Percentiles rank a stretch among this genome's conserved stretches.
Conservation (phyloP, 2,797 vertebrate species). For the Paramormyrops hopkinsi region DNA sequence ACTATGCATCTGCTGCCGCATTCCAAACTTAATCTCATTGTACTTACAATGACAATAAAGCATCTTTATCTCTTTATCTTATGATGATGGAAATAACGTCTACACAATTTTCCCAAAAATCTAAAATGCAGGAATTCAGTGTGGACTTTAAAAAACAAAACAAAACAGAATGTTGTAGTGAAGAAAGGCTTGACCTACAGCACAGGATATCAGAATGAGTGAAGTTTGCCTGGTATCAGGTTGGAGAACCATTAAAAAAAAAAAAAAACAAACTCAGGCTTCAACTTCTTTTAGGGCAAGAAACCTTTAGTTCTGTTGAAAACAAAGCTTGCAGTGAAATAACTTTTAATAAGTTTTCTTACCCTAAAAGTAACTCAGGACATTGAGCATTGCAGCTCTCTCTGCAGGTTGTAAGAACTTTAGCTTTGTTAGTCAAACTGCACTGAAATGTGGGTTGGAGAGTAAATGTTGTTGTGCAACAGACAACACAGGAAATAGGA, state of each 20-base stretch:
- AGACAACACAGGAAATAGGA: too few species aligned
- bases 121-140: too few species aligned
- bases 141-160: too few species aligned
- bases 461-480: too few species aligned
- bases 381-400: background rate
- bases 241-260: background rate
- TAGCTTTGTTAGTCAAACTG: background rate
- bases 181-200: too few species aligned
- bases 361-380: background rate
- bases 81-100: too few species aligned
- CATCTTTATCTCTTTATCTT: background rate
- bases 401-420: background rate
- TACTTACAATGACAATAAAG: background rate
- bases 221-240: background rate
- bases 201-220: background rate
- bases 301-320: background rate
- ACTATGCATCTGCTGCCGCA: background rate
- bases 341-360: background rate
- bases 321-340: background rate
- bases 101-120: too few species aligned
- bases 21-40: background rate
- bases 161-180: too few species aligned
- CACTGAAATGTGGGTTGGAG: too few species aligned
- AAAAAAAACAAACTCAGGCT: background rate
- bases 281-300: background rate